Evolutionary conservation across 2,888 invertebrate genomes (phyloP).

Genomic region (Drosophila subquinaria): DNA sequence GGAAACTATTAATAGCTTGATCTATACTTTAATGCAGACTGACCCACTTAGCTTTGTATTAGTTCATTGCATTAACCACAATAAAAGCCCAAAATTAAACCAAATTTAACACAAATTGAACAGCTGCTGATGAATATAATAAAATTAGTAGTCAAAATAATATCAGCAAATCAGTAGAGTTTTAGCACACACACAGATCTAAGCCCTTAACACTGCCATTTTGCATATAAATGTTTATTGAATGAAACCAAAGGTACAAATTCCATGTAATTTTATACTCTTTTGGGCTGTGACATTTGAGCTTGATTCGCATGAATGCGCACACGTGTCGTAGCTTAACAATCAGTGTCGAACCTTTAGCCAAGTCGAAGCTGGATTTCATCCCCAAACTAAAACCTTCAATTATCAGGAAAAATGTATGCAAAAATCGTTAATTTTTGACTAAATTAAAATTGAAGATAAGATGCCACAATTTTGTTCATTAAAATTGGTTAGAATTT

Average conservation of each 20-base stretch:
- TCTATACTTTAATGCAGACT: not conserved
- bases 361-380: conserved; percentile 31
- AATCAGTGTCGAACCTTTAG: conserved; percentile 14
- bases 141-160: not conserved
- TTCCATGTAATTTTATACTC: conserved; percentile 31
- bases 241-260: not conserved
- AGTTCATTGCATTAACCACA: not conserved
- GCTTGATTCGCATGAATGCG: conserved; percentile 48
- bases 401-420: not conserved
- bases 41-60: not conserved
- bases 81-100: not conserved
- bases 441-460: too few species aligned
- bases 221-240: conserved; percentile 15
- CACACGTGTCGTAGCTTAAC: conserved; percentile 51
- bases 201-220: conserved; percentile 1
- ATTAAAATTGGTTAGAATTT: too few species aligned
- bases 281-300: conserved; percentile 48
- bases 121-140: not conserved
- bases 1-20: not conserved
- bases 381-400: conserved; percentile 12
- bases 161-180: not conserved
- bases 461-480: too few species aligned
- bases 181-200: not conserved
- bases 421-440: too few species aligned
- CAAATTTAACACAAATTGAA: not conserved